Percentiles rank a stretch among this genome's conserved stretches.
Evolutionary conservation across 2,888 invertebrate species (phyloP).

Genomic region (Neelides folsomi): DNA sequence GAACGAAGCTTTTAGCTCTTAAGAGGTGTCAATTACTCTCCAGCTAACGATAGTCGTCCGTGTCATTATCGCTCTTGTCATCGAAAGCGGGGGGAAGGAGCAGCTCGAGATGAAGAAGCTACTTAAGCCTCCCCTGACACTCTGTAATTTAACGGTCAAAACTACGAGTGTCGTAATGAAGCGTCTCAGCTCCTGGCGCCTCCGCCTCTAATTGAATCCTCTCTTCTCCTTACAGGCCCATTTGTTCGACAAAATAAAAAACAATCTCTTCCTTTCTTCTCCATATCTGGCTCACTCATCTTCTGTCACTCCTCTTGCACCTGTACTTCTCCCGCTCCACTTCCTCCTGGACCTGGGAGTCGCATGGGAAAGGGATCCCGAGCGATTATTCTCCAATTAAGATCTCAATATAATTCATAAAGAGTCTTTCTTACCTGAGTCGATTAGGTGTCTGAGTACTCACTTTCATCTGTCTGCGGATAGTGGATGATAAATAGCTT

Average conservation of each 20-base stretch:
- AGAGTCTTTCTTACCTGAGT: no score
- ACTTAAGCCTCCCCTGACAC: slow-evolving; percentile 16
- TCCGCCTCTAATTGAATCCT: slow-evolving; percentile 15
- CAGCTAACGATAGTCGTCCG: no score
- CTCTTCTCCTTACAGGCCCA: slow-evolving; percentile 12
- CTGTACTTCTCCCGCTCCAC: neutral
- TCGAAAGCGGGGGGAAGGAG: no score
- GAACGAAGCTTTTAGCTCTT: no score
- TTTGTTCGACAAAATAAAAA: slow-evolving; percentile 1
- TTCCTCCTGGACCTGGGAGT: no score
- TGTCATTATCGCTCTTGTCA: no score
- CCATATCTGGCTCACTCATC: slow-evolving; percentile 5
- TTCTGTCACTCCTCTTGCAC: slow-evolving; percentile 2
- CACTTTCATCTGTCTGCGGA: no score
- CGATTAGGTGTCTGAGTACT: no score
- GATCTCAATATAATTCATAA: no score
- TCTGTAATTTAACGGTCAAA: slow-evolving; percentile 19
- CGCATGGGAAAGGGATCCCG: no score
- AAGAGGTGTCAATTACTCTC: no score
- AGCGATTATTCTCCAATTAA: no score
- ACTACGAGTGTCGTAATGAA: slow-evolving; percentile 8
- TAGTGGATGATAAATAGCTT: slow-evolving; percentile 9
- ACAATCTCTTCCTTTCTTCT: slow-evolving; percentile 3
- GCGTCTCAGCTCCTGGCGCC: slow-evolving; percentile 5
- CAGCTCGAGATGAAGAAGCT: slow-evolving; percentile 8